These are phyloP conservation scores for Theonella swinhoei DNA, from an alignment of 37 sponge, comb jelly and placozoan species.

Conservation along the genomic window DNA sequence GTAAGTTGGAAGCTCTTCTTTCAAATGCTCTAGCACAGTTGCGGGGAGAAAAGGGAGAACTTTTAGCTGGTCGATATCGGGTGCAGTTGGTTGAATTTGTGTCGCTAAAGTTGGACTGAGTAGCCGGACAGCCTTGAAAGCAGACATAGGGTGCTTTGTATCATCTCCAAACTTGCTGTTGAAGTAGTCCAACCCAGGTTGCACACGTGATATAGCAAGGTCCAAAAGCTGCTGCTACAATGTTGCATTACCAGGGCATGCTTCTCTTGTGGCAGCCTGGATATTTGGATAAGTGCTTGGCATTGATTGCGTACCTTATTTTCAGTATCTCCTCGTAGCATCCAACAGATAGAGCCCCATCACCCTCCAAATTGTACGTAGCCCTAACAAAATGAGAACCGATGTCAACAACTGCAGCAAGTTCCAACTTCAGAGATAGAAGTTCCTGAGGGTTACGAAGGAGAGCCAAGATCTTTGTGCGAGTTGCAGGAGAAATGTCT, in stretches of 20 bases:
- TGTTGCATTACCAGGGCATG: background rate
- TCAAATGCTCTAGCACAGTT: background rate
- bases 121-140: conserved; percentile 29
- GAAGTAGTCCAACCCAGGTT: conserved; percentile 4
- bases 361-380: conserved; percentile 24
- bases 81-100: background rate
- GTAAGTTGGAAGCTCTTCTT: conserved; percentile 6
- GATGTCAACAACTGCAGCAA: conserved; percentile 17
- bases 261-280: background rate
- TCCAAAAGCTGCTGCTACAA: background rate
- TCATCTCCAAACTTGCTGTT: background rate
- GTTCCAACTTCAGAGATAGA: background rate
- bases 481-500: background rate
- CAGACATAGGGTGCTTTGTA: background rate
- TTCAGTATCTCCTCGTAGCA: background rate
- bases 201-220: background rate
- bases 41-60: background rate
- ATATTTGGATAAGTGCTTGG: background rate
- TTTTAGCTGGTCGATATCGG: background rate
- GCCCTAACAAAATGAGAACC: conserved; percentile 10
- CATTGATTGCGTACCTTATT: background rate
- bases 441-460: conserved; percentile 6
- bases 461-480: background rate
- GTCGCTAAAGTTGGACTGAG: background rate
- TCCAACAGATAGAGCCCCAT: background rate